Evolutionary conservation across 2,888 invertebrate species (phyloP), one percentile per base, ranked within the genome.

Genomic region (Ganaspis brasiliensis): DNA sequence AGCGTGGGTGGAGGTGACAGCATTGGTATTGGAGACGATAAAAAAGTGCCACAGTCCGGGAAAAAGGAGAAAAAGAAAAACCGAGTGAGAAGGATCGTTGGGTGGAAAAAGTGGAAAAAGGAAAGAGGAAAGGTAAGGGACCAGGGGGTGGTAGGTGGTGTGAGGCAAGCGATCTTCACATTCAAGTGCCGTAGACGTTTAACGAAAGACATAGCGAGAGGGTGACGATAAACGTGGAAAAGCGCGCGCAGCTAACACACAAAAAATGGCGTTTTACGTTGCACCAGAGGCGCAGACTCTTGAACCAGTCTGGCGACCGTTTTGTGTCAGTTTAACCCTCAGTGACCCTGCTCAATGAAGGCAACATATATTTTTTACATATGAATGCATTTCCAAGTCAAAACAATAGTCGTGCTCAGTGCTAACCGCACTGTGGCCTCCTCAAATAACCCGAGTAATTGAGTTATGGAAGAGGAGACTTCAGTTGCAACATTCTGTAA

Each of bases 101-200:
- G 70, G 26, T 26, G 26, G 10, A 16, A 24, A 37, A 67, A 52
- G 35, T 37, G 26, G 75, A 73, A 55, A 59, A 49, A 31, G 74
- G 61, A 57, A 24, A 55, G 16, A 57, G 49, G 74, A 52, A 52
- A 67, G 37, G 72, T 19, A 52, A 76, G 61, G 73, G 31, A 59
- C 10, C 31, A 1, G 8, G 45, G 24, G 26, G 45, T 6, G 16
- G 35, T 35, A n/a, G 21, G 21, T 63, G 37, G 61, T 45, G 21
- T 67, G 67, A 24, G 67, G 67, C 67, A 67, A 67, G 26, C 67
- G 67, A 67, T 67, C 67, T 82, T 83, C 83, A 76, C 76, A 82
- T 86, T 86, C 83, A 81, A 84, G 82, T 74, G 79, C 82, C 81
- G 79, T 82, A 83, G 85, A 85, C 85, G 80, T 77, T 88, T 87